A percentile compares a stretch with the other conserved stretches of the same genome.
Evolutionary conservation across 1,140 invertebrate species (phyloP).

Genomic region (Planococcus citri): DNA sequence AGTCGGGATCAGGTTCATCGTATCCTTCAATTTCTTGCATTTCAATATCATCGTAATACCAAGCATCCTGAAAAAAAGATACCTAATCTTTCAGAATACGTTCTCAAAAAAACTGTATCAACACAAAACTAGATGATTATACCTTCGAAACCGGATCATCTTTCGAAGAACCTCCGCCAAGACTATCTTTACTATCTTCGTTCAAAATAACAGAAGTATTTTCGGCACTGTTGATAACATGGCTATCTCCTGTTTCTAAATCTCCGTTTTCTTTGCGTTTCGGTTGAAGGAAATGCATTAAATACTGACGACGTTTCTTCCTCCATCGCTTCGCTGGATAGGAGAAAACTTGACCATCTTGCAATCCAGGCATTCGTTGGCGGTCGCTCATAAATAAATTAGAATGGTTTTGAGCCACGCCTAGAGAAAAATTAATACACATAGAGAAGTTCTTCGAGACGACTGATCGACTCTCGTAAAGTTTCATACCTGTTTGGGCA

Average conservation of each 20-base stretch:
- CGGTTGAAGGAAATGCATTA: constrained; percentile 38
- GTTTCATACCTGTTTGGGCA: constrained; percentile 87
- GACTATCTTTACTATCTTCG: constrained; percentile 53
- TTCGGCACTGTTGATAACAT: constrained; percentile 42
- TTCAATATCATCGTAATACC: constrained; percentile 78
- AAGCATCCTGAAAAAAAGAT: constrained; percentile 50
- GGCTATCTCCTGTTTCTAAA: constrained; percentile 33
- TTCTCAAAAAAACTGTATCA: too few relatives aligned
- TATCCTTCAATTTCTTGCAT: constrained; percentile 80
- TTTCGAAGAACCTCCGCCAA: constrained; percentile 30
- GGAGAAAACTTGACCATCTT: constrained; percentile 83
- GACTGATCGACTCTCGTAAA: background rate
- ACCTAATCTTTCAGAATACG: too few relatives aligned
- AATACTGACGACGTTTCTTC: constrained; percentile 83
- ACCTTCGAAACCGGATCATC: constrained; percentile 38
- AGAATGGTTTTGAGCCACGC: constrained; percentile 87
- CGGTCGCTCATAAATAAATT: constrained; percentile 75
- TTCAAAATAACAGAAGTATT: constrained; percentile 36
- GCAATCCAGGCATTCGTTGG: constrained; percentile 77
- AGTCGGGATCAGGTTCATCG: constrained; percentile 80
- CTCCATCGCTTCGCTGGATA: constrained; percentile 90
- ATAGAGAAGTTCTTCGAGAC: too few relatives aligned
- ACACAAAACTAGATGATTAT: too few relatives aligned
- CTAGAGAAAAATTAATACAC: constrained; percentile 9
- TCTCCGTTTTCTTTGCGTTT: constrained; percentile 26